Base-by-base conservation (phyloP, 2,113 vertebrate species). In the Ceyx cyanopectus region DNA sequence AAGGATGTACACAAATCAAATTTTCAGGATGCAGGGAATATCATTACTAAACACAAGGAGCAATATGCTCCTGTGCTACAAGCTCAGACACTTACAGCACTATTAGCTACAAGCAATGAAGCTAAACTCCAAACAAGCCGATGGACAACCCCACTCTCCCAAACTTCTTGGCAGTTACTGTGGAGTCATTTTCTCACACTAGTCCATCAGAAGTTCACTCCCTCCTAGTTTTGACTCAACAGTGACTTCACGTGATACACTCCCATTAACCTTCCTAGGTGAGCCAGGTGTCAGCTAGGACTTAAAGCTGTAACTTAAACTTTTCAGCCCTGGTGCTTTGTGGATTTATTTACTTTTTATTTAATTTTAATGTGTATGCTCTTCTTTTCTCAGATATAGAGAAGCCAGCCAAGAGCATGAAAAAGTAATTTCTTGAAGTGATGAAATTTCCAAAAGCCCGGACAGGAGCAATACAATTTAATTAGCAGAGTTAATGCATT, bases 381-480 rank as follows among this genome's bases (percentile, higher is more conserved):
- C 51, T 58, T 54, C n/a, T 66, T 58, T 87, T 63, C 67, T 74
- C 46, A 29, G 4, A 5, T 63, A 65, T 18, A 66, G 8, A 73
- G 37, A 82, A 76, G 41, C 29, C 54, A 87, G 41, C 22, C 54
- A 85, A 85, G 27, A 89, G 41, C 67, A 85, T 15, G 14, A 14
- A 76, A 79, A 34, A 84, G 20, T 70, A 81, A 81, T 51, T 92
- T 87, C 53, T 79, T 75, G 16, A 87, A 93, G 84, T 65, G 66
- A 85, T 81, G 41, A 89, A 87, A 88, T 85, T 72, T 87, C 89
- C 79, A 84, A 91, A 93, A 90, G 60, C 22, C 50, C 65, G 43
- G 26, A 40, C 54, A 89, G 51, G 41, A 91, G 63, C 58, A 89
- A 63, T 17, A 51, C 58, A 65, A 81, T 73, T 91, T 87, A 85